These are phyloP conservation scores for Panthera leo DNA, from an alignment of 2,113 vertebrate genomes.

Conservation along the genomic window DNA sequence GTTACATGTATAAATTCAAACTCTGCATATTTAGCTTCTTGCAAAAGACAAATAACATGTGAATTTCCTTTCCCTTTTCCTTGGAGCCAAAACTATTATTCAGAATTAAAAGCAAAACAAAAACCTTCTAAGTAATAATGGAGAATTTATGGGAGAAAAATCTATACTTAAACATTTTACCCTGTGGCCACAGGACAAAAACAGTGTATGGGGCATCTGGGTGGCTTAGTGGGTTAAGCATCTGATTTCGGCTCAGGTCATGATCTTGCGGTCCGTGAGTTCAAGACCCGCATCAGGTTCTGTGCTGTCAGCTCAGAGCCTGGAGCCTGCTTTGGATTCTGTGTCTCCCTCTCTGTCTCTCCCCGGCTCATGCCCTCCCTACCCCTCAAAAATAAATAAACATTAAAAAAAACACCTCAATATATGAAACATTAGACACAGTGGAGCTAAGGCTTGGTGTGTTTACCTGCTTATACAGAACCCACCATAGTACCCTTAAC, in stretches of 20 bases:
- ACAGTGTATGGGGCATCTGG: not conserved
- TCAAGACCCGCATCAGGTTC: no score
- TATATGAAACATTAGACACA: not conserved
- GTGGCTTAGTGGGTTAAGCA: no score
- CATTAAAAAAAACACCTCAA: not conserved
- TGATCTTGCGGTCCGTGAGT: no score
- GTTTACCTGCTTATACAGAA: not conserved
- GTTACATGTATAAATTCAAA: not conserved
- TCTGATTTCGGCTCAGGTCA: no score
- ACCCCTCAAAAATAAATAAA: no score
- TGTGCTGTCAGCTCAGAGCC: no score
- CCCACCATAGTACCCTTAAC: rapidly evolving
- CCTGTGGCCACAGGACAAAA: not conserved
- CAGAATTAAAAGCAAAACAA: not conserved
- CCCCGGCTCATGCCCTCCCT: no score
- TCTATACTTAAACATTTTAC: not conserved
- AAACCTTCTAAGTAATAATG: not conserved
- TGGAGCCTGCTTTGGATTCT: no score
- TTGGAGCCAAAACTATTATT: not conserved
- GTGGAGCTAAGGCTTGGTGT: no score
- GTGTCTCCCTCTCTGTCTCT: no score
- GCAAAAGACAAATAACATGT: not conserved
- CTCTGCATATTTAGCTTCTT: not conserved
- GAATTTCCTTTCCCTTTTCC: not conserved
- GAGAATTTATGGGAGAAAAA: not conserved